Evolutionary conservation across 2,113 vertebrate species (phyloP).

Genomic region (Leptobrachium ailaonicum): DNA sequence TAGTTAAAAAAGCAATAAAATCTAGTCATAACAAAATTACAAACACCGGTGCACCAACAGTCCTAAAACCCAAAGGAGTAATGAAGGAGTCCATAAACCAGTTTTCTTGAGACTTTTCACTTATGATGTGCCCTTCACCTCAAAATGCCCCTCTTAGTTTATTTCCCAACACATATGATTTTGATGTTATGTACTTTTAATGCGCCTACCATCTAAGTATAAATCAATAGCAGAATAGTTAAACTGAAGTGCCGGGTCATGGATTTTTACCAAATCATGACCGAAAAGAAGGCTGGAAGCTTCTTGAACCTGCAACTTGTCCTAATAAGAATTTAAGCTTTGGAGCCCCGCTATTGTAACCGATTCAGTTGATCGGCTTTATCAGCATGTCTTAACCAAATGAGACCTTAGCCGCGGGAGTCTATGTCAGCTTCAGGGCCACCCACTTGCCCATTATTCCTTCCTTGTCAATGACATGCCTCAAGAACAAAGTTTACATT

Average conservation of each 20-base stretch:
- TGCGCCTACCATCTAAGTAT: too few relatives aligned
- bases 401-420: constrained; percentile 81
- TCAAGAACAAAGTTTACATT: constrained; percentile 99
- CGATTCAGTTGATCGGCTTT: constrained; percentile 93
- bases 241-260: constrained; percentile 13
- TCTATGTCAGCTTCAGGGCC: constrained; percentile 89
- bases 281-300: constrained; percentile 59
- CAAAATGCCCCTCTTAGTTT: too few relatives aligned
- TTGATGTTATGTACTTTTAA: too few relatives aligned
- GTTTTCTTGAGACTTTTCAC: too few relatives aligned
- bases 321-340: constrained; percentile 80
- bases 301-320: constrained; percentile 72
- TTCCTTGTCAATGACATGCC: constrained; percentile 94
- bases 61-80: too few relatives aligned
- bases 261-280: constrained; percentile 66
- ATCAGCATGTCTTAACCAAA: constrained; percentile 79
- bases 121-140: too few relatives aligned
- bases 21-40: too few relatives aligned
- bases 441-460: constrained; percentile 98
- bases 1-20: too few relatives aligned
- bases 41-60: too few relatives aligned
- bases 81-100: too few relatives aligned
- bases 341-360: constrained; percentile 97
- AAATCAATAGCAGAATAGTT: constrained; percentile 1
- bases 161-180: too few relatives aligned